phyloP scores from a whole-genome alignment of 2,113 vertebrate genomes.

The Oenanthe oenanthe region DNA sequence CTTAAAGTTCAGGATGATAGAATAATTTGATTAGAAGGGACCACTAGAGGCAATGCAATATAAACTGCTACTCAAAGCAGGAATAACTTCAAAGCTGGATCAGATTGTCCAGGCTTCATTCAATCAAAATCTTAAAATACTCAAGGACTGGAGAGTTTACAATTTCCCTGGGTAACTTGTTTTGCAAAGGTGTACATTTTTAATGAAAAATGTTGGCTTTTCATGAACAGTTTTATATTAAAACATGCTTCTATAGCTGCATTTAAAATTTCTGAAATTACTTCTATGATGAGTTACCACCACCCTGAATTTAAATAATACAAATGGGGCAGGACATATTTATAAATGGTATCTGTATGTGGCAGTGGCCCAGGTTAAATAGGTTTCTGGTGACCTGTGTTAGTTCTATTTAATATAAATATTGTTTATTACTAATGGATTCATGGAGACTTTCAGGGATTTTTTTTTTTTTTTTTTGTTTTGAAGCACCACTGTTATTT shows the following conservation, averaged over 20 bases:
- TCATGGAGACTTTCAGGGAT: neutral
- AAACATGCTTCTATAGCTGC: neutral
- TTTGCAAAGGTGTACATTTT: neutral
- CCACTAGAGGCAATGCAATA: neutral
- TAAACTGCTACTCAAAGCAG: neutral
- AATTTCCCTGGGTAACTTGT: neutral
- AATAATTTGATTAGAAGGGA: neutral
- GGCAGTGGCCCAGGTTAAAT: slow-evolving; percentile 32
- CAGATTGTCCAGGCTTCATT: neutral
- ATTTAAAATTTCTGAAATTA: neutral
- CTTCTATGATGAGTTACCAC: neutral
- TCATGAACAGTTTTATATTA: neutral
- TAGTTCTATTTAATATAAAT: slow-evolving; percentile 27
- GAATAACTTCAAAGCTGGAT: neutral
- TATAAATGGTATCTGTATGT: slow-evolving; percentile 26
- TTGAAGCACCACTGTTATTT: neutral
- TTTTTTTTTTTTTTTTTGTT: neutral
- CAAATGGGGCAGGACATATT: slow-evolving; percentile 45
- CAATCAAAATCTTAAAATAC: neutral
- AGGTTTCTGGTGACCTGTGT: slow-evolving; percentile 4
- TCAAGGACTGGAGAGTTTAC: neutral
- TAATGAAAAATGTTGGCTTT: neutral
- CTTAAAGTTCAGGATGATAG: neutral
- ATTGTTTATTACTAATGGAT: neutral
- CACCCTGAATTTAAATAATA: slow-evolving; percentile 11